These are phyloP conservation scores for Heterocephalus glaber DNA, from an alignment of 2,113 vertebrate genomes.

Conservation along the genomic window DNA sequence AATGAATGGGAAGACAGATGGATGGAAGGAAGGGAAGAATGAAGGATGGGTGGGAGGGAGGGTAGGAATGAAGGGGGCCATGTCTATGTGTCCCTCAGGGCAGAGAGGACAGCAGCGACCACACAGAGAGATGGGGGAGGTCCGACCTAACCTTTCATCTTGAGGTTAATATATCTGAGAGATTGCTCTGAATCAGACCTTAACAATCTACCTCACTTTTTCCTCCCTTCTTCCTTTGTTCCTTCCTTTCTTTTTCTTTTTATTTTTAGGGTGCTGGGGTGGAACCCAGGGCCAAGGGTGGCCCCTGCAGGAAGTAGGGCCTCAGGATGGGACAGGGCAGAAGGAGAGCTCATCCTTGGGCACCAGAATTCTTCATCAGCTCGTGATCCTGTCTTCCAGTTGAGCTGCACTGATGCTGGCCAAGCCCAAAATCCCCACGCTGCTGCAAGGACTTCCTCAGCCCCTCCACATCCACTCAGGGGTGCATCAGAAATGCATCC, in stretches of 20 bases:
- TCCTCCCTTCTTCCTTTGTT: neutral
- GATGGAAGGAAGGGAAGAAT: neutral
- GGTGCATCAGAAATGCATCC: neutral
- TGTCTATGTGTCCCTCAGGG: neutral
- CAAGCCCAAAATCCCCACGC: neutral
- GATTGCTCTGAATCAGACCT: neutral
- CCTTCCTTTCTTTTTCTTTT: neutral
- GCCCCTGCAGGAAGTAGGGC: neutral
- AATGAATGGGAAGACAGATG: neutral
- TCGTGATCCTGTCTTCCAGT: too few relatives aligned
- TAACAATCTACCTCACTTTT: neutral
- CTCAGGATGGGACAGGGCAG: neutral
- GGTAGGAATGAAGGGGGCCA: neutral
- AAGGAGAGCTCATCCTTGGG: neutral
- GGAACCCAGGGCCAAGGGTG: neutral
- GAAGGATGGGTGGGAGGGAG: too few relatives aligned
- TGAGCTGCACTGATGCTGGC: neutral
- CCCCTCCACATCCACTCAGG: neutral
- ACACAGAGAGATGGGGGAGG: neutral
- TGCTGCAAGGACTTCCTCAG: neutral
- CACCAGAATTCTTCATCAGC: neutral
- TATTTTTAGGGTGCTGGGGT: neutral
- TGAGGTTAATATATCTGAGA: neutral
- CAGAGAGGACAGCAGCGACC: neutral
- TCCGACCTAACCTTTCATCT: neutral